Base-by-base conservation (phyloP, 2,888 invertebrate species). In the Patella depressa region DNA sequence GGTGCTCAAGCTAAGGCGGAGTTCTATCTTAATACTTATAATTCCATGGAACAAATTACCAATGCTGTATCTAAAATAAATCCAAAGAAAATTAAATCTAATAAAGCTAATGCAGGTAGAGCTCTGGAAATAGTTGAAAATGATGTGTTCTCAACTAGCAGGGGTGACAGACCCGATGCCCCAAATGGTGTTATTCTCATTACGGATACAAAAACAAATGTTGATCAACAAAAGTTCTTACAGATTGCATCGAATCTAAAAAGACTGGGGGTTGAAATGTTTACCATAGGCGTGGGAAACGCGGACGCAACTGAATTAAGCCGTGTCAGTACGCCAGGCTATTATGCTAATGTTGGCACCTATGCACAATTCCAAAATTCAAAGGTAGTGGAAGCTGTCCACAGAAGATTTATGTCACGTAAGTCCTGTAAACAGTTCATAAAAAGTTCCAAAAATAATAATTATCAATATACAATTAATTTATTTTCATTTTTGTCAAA, bases 141-240 rank as follows among this genome's bases (percentile, higher is more conserved):
- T 0, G 76, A 82, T 11, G 74, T 86, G 24, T 84, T 85, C 69
- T 77, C 73, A 15, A 59, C 75, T 5, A 75, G 72, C 17, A 80
- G 73, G 12, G 86, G 86, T 2, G 79, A 81, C 74, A 77, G 79
- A 24, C 77, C 79, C 1, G 82, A 83, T 24, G 86, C 81, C 34
- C 87, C 86, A 0, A 86, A 88, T 73, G 84, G 83, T 7, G 77
- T 87, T 45, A 77, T 88, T n/a, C 73, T 88, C 15, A 82, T 88
- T 9, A 88, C 88, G 0, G 87, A 88, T 73, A 74, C 83, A 0
- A 85, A 84, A 72, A 84, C 85, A 5, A 82, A 85, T 59, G 72
- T 81, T 0, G 81, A 84, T 34, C 78, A 80, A 0, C 54, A 71
- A 11, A 74, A 78, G 14, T 85, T 86, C 53, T 3, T 81, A 0